Percentiles rank a stretch among this genome's conserved stretches.
Evolutionary conservation across 2,888 invertebrate genomes (phyloP).

Genomic region (Eupsilia transversa): DNA sequence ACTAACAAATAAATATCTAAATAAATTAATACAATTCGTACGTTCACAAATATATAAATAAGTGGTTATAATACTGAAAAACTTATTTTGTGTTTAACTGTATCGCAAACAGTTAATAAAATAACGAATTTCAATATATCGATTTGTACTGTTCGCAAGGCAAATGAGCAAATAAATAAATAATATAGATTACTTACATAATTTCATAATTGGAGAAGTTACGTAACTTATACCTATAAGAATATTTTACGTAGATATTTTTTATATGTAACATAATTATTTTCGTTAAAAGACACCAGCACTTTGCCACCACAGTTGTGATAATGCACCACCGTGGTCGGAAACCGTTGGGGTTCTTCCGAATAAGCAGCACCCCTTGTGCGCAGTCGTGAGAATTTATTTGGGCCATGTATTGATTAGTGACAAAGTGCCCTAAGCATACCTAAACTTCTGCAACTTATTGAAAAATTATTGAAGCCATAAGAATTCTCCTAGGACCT

Average conservation of each 20-base stretch:
- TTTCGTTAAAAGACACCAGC: slow-evolving; percentile 39
- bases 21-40: background rate
- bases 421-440: slow-evolving; percentile 8
- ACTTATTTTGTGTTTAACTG: background rate
- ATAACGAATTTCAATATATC: background rate
- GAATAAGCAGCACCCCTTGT: slow-evolving; percentile 36
- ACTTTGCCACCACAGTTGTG: slow-evolving; percentile 48
- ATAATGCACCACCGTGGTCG: slow-evolving; percentile 51
- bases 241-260: slow-evolving; percentile 15
- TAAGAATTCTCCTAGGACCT: background rate
- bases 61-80: background rate
- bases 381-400: slow-evolving; percentile 54
- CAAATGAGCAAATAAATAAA: slow-evolving; percentile 40
- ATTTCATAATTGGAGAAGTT: slow-evolving; percentile 38
- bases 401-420: slow-evolving; percentile 53
- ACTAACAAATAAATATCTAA: background rate
- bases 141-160: background rate
- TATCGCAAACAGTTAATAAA: slow-evolving; percentile 6
- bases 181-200: slow-evolving; percentile 54
- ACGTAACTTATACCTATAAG: slow-evolving; percentile 12
- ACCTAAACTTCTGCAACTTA: slow-evolving; percentile 12
- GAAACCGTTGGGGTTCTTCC: slow-evolving; percentile 51
- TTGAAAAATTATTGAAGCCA: background rate
- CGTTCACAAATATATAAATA: slow-evolving; percentile 13
- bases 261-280: slow-evolving; percentile 4